Percentiles rank a stretch among this genome's conserved stretches.
Evolutionary conservation across 1,140 invertebrate species (phyloP).

Genomic region (Leptoteleia sp.): DNA sequence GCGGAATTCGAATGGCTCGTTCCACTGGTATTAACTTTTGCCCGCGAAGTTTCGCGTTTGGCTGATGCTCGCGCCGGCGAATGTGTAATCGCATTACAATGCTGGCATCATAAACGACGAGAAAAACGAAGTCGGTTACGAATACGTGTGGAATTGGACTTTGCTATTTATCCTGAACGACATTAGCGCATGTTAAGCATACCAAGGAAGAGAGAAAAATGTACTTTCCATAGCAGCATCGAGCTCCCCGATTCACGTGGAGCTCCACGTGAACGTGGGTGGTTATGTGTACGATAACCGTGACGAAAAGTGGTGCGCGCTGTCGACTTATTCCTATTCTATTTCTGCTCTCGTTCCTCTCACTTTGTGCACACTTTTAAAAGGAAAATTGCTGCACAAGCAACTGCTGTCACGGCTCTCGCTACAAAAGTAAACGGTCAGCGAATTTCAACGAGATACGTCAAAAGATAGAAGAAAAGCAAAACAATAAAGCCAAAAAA

Average conservation of each 20-base stretch:
- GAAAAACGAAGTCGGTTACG: slow-evolving; percentile 42
- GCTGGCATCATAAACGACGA: slow-evolving; percentile 36
- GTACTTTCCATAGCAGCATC: slow-evolving; percentile 70
- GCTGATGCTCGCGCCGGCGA: neutral
- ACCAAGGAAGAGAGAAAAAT: slow-evolving; percentile 68
- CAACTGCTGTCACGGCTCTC: slow-evolving; percentile 46
- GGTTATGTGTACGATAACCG: slow-evolving; percentile 65
- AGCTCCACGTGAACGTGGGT: slow-evolving; percentile 76
- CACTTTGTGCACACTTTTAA: slow-evolving; percentile 64
- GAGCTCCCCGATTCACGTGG: slow-evolving; percentile 77
- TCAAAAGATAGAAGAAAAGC: slow-evolving; percentile 34
- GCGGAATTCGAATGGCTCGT: no score
- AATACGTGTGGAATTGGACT: slow-evolving; percentile 47
- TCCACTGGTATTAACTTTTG: no score
- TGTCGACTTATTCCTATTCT: slow-evolving; percentile 66
- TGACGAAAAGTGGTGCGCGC: slow-evolving; percentile 64
- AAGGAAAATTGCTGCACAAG: slow-evolving; percentile 63
- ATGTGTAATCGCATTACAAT: slow-evolving; percentile 37
- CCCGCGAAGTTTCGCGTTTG: no score
- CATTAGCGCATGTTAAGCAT: slow-evolving; percentile 60
- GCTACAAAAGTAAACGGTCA: slow-evolving; percentile 57
- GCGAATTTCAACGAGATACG: slow-evolving; percentile 57
- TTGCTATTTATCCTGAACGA: slow-evolving; percentile 51
- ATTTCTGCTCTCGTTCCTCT: slow-evolving; percentile 65
- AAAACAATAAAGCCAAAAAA: slow-evolving; percentile 17